Base-by-base conservation (phyloP, 2,113 vertebrate species). In the Pavo muticus region DNA sequence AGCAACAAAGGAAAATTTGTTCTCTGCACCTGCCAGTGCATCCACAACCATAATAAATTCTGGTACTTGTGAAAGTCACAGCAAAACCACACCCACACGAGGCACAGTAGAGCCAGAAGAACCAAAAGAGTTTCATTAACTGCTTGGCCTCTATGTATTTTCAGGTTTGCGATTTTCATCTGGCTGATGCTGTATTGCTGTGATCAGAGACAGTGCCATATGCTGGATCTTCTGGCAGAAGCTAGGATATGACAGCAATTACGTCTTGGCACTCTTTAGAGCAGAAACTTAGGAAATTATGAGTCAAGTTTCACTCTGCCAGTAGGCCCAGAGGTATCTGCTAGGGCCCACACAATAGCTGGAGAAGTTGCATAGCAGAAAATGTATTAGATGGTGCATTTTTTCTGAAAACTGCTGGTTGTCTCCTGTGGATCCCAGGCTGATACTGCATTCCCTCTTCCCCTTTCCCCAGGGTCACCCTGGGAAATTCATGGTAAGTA, bases 101-200 rank as follows among this genome's bases (percentile, higher is more conserved):
- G 69, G 73, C 52, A 88, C 17, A 25, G n/a, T 29, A 37, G 59
- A 92, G 29, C 74, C 64, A 94, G 76, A 47, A 87, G 61, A 95
- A 77, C 64, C 83, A 45, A 86, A 72, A 32, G 76, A 72, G 44
- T 83, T 61, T 94, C 61, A 82, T 95, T 93, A 91, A 80, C 79
- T 75, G 65, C 72, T 75, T 79, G 75, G 57, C 80, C 69, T 88
- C 47, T 65, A 93, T 84, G 60, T 90, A 80, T 91, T 94, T 95
- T 72, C 72, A 83, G 45, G 74, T 47, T 92, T 67, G 60, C 80
- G 42, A 65, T 92, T 94, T 88, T 88, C 63, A 90, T 93, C 65
- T 73, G 54, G 29, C 35, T 93, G 73, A 56, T 32, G 23, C 24
- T 45, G 7, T 65, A 19, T 52, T 69, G 48, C 73, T 70, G 35